Conservation (phyloP, 1,140 invertebrate species). For the Asobara japonica region DNA sequence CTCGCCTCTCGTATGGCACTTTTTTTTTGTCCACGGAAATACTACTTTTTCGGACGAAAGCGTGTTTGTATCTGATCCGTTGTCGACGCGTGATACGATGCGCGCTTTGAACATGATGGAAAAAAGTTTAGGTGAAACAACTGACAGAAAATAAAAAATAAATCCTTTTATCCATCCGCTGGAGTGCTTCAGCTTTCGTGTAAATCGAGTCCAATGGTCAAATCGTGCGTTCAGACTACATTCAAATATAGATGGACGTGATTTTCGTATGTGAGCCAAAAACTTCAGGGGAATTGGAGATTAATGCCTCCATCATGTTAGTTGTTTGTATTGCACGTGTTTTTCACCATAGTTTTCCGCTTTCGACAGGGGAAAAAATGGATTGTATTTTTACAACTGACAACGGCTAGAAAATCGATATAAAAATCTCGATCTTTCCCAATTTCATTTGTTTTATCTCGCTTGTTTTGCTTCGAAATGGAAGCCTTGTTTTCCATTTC, state of each 20-base stretch:
- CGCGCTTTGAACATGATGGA: background rate
- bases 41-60: background rate
- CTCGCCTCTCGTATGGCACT: background rate
- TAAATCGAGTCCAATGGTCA: background rate
- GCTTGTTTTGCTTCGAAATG: too few relatives aligned
- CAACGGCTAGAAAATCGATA: too few relatives aligned
- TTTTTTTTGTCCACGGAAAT: background rate
- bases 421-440: too few relatives aligned
- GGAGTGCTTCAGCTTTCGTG: background rate
- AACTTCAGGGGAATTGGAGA: conserved; percentile 17
- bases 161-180: background rate
- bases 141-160: background rate
- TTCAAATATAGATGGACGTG: conserved; percentile 5
- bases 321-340: background rate
- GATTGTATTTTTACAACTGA: background rate
- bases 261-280: background rate
- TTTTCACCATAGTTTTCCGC: background rate
- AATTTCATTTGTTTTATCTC: too few relatives aligned
- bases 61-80: background rate
- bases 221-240: conserved; percentile 8
- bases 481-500: too few relatives aligned
- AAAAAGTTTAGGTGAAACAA: background rate
- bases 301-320: background rate
- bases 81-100: background rate
- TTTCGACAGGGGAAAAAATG: background rate